These are phyloP conservation scores for Apamea anceps DNA, from an alignment of 2,888 invertebrate species.

Conservation along the genomic window DNA sequence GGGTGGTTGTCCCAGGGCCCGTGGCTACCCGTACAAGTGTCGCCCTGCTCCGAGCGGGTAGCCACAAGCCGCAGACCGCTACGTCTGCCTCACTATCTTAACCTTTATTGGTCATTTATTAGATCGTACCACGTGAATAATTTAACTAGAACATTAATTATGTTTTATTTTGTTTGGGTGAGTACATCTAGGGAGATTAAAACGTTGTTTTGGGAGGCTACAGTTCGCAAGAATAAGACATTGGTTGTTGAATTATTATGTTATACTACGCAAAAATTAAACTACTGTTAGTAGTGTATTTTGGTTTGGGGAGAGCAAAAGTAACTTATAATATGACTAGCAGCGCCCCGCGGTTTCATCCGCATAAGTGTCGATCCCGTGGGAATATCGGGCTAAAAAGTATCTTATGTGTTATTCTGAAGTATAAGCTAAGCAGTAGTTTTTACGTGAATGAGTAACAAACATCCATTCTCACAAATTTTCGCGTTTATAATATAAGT, in stretches of 20 bases:
- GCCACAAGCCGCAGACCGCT: conserved; percentile 48
- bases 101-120: conserved; percentile 60
- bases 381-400: too few relatives aligned
- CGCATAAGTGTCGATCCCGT: too few relatives aligned
- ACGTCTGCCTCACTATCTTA: conserved; percentile 47
- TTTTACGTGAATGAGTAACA: too few relatives aligned
- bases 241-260: not conserved
- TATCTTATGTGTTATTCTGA: too few relatives aligned
- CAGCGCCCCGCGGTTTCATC: too few relatives aligned
- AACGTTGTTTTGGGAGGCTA: not conserved
- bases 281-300: not conserved
- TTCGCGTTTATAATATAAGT: too few relatives aligned
- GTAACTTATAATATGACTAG: not conserved
- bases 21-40: conserved; percentile 53
- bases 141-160: conserved; percentile 9
- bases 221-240: not conserved
- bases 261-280: not conserved
- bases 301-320: not conserved
- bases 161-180: not conserved
- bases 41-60: conserved; percentile 35
- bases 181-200: not conserved
- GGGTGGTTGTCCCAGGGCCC: conserved; percentile 37
- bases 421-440: too few relatives aligned
- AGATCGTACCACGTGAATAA: conserved; percentile 29
- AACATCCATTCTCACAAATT: too few relatives aligned